phyloP scores from a whole-genome alignment of 2,888 invertebrate genomes.

The Hemicrepidius hirtus region DNA sequence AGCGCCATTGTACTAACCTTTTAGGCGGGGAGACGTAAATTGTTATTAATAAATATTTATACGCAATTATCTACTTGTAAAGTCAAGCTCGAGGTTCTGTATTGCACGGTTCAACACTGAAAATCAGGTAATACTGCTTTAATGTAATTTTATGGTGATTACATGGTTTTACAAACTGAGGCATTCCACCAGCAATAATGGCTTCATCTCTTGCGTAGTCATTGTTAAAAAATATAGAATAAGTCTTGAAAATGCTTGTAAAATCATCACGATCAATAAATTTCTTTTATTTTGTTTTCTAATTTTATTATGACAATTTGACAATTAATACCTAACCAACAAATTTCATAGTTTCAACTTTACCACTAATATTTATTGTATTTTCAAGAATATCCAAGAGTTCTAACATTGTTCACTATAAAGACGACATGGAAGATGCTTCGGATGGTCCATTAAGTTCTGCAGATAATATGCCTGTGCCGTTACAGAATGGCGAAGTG shows the following conservation, averaged over 20 bases:
- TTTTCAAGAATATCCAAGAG: constrained; percentile 9
- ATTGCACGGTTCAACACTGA: constrained; percentile 8
- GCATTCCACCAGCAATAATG: constrained; percentile 40
- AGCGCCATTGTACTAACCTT: constrained; percentile 72
- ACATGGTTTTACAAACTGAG: constrained; percentile 26
- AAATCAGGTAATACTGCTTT: constrained; percentile 24
- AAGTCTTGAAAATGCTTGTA: constrained; percentile 17
- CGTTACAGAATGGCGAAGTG: constrained; percentile 65
- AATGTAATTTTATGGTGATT: constrained; percentile 14
- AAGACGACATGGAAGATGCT: constrained; percentile 71
- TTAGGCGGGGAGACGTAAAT: constrained; percentile 68
- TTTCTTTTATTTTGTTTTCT: neutral
- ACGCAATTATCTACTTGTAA: constrained; percentile 33
- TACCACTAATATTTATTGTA: constrained; percentile 18
- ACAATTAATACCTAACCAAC: constrained; percentile 46
- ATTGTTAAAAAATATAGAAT: constrained; percentile 26
- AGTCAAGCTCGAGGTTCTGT: neutral
- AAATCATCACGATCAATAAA: neutral
- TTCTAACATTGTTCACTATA: neutral
- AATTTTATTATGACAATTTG: constrained; percentile 32
- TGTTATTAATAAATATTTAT: constrained; percentile 60
- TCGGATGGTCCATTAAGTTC: constrained; percentile 59
- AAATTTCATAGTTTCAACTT: constrained; percentile 12
- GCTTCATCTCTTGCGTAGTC: constrained; percentile 42
- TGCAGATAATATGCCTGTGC: constrained; percentile 53